Evolutionary conservation across 2,888 invertebrate genomes (phyloP).

Genomic region (Drosophila koepferae): DNA sequence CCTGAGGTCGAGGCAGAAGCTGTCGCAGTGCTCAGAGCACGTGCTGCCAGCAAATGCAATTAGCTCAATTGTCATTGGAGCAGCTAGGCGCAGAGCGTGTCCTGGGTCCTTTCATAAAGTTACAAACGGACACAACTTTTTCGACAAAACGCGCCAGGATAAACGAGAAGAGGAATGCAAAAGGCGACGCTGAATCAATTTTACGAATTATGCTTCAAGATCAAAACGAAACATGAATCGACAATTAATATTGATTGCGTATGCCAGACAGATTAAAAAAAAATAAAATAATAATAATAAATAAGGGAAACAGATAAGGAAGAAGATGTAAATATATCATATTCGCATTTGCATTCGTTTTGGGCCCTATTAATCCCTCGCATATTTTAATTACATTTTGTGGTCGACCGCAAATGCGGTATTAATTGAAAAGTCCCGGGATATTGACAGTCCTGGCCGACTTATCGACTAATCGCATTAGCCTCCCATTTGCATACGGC

Average conservation of each 20-base stretch:
- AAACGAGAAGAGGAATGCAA: constrained; percentile 29
- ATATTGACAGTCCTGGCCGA: constrained; percentile 21
- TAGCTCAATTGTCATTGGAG: constrained; percentile 77
- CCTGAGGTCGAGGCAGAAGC: constrained; percentile 21
- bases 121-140: constrained; percentile 47
- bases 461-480: constrained; percentile 66
- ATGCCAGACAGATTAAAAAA: constrained; percentile 11
- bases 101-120: constrained; percentile 67
- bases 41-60: constrained; percentile 67
- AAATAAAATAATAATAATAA: background rate
- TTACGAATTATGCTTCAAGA: constrained; percentile 17
- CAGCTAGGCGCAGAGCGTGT: constrained; percentile 37
- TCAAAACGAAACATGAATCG: constrained; percentile 46
- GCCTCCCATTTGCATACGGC: constrained; percentile 34
- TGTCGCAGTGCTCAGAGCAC: constrained; percentile 45
- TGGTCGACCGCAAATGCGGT: constrained; percentile 58
- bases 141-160: constrained; percentile 31
- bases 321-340: background rate
- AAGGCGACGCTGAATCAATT: constrained; percentile 29
- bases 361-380: constrained; percentile 45
- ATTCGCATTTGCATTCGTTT: constrained; percentile 43
- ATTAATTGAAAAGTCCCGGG: constrained; percentile 69
- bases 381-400: constrained; percentile 66
- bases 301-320: too few species aligned
- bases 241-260: constrained; percentile 64